Percentiles rank a stretch among this genome's conserved stretches.
phyloP scores from a whole-genome alignment of 1,140 invertebrate species.

The Plutomurus gul region DNA sequence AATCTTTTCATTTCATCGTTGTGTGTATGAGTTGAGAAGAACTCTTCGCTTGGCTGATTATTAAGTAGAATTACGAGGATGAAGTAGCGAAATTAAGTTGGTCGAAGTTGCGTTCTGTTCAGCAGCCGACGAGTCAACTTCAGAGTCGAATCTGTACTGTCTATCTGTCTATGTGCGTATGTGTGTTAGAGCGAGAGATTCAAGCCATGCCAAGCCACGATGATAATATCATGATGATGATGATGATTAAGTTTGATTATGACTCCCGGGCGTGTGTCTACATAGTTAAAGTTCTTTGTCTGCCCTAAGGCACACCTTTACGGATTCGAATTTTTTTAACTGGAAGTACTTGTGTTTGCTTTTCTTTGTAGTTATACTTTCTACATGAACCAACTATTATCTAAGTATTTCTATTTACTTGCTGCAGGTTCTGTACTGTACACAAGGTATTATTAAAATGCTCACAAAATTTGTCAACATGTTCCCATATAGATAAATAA shows the following conservation, averaged over 20 bases:
- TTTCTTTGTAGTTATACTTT: no score
- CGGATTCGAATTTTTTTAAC: no score
- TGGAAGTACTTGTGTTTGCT: no score
- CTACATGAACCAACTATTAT: no score
- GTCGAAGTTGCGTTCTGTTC: neutral
- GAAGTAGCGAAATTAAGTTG: neutral
- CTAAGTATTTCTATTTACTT: no score
- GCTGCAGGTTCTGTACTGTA: no score
- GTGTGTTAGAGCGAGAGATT: neutral
- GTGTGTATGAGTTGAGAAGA: constrained; percentile 1
- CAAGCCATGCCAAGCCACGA: constrained; percentile 4
- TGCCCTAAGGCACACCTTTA: no score
- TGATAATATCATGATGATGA: constrained; percentile 27
- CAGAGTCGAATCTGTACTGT: neutral
- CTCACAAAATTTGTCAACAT: no score
- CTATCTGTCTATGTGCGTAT: neutral
- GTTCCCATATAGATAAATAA: no score
- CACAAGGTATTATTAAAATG: no score
- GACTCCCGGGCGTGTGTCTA: constrained; percentile 9
- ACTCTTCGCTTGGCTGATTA: constrained; percentile 26
- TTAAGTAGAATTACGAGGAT: constrained; percentile 25
- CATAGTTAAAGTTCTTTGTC: constrained; percentile 9
- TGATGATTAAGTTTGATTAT: constrained; percentile 28
- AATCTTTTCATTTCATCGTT: constrained; percentile 18
- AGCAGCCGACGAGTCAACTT: neutral